Conservation (phyloP, 2,797 vertebrate species). For the Rachycentron canadum region DNA sequence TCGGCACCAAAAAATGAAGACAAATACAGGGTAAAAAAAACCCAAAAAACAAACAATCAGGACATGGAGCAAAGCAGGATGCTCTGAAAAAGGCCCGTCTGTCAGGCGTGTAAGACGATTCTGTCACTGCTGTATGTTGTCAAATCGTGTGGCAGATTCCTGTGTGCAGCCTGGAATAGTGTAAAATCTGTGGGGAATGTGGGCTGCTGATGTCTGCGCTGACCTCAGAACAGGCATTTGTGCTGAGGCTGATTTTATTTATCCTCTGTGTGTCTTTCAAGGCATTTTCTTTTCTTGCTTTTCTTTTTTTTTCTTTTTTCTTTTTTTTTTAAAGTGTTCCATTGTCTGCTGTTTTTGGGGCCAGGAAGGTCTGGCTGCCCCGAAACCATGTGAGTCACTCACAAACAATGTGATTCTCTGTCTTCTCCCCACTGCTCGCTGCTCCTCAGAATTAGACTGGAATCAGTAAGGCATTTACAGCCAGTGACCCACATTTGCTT, state of each 20-base stretch:
- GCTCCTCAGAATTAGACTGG: constrained; percentile 46
- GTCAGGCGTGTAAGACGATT: background rate
- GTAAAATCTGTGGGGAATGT: constrained; percentile 9
- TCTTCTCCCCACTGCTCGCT: constrained; percentile 42
- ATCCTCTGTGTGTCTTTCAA: constrained; percentile 49
- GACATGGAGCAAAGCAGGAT: too few relatives aligned
- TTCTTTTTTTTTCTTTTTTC: too few relatives aligned
- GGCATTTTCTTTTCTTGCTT: constrained; percentile 41
- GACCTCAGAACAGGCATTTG: constrained; percentile 48
- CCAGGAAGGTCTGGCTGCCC: constrained; percentile 51
- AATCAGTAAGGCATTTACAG: constrained; percentile 61
- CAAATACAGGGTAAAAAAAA: background rate
- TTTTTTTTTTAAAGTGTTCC: constrained; percentile 34
- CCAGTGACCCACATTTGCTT: constrained; percentile 50
- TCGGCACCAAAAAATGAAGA: background rate
- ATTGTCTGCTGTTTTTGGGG: constrained; percentile 61
- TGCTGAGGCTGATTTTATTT: constrained; percentile 54
- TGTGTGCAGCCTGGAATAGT: constrained; percentile 18
- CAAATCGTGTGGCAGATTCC: background rate
- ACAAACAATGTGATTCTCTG: constrained; percentile 75
- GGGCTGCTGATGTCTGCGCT: constrained; percentile 45
- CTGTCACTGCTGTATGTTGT: constrained; percentile 2
- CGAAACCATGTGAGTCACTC: constrained; percentile 71
- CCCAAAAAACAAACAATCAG: background rate
- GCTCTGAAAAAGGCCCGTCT: background rate